Conservation (phyloP, 2,888 invertebrate species). For the Eudasyphora cyanicolor region DNA sequence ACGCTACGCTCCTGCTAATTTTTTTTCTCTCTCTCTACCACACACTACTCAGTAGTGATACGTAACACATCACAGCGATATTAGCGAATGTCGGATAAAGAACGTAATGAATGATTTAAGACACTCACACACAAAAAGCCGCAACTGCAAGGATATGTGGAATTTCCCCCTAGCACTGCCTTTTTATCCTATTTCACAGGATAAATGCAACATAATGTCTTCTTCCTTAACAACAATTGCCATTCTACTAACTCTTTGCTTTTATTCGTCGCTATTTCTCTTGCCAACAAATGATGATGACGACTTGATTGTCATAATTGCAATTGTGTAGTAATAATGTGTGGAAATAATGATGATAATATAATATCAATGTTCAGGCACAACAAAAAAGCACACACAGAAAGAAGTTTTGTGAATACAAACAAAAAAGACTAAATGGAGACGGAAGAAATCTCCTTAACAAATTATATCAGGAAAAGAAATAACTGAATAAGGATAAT, state of each 20-base stretch:
- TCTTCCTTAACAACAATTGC: conserved; percentile 27
- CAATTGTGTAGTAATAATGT: conserved; percentile 62
- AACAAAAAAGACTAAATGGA: conserved; percentile 13
- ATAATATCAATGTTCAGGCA: conserved; percentile 52
- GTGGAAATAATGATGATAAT: conserved; percentile 57
- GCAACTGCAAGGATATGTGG: conserved; percentile 39
- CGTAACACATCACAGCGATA: background rate
- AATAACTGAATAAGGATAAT: conserved; percentile 18
- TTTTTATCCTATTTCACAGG: conserved; percentile 33
- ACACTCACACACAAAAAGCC: conserved; percentile 5
- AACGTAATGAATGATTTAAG: conserved; percentile 35
- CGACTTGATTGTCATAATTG: conserved; percentile 60
- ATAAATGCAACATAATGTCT: conserved; percentile 51
- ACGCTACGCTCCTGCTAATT: background rate
- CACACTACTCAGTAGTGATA: conserved; percentile 6
- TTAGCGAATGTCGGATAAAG: conserved; percentile 20
- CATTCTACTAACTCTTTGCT: conserved; percentile 29
- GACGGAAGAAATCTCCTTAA: conserved; percentile 36
- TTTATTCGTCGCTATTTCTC: background rate
- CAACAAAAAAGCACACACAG: background rate
- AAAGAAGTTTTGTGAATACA: background rate
- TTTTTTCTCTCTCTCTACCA: background rate
- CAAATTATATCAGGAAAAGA: conserved; percentile 39
- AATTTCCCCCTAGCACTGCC: background rate
- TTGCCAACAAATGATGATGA: conserved; percentile 30